Evolutionary conservation across 23 tunicate species (phyloP), one percentile per base, ranked within the genome.

Genomic region (Oikopleura vanhoeffeni): DNA sequence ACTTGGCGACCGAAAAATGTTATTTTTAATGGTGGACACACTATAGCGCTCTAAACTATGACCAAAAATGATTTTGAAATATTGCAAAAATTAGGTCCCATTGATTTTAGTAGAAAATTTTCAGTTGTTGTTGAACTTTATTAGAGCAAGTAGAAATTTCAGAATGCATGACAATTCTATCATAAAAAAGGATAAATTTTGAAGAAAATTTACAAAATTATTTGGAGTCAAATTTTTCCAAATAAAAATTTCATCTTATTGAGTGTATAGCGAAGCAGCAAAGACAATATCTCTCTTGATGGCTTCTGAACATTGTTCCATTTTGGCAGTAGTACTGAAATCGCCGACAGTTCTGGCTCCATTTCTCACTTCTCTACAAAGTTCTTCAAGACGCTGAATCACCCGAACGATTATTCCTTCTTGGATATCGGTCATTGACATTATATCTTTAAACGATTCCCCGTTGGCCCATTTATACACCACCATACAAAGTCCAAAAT

Each of bases 401-500:
- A 89, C 87, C 1, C 99, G 89, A 77, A 95, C 99, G 41, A 95
- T 90, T 33, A 87, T 84, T 38, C 99, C 99, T 89, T 95, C 99
- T 67, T 95, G 99, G 18, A 95, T 88, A 36, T 84, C 84, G 0
- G 99, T 95, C 40, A 95, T 84, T 71, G 83, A 77, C 33, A 95
- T 95, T 34, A 95, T 95, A 79, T 95, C 92, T 75, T 91, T 90
- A 57, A 95, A 95, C 0, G 88, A 84, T 0, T 95, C 91, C 1
- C 99, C 99, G 67, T 87, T 88, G 32, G 99, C 96, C 99, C 99
- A 95, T 67, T 95, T 91, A 76, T 91, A 95, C 34, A 95, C 99
- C 8, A 91, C 99, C 58, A 86, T 87, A 0, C 86, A 86, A 39
- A 95, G 84, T 0, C 99, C 99, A 76, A 95, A 95, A 40, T 88